A percentile compares a stretch with the other conserved stretches of the same genome.
phyloP scores from a whole-genome alignment of 2,797 vertebrate species.

The Prunella strophiata region DNA sequence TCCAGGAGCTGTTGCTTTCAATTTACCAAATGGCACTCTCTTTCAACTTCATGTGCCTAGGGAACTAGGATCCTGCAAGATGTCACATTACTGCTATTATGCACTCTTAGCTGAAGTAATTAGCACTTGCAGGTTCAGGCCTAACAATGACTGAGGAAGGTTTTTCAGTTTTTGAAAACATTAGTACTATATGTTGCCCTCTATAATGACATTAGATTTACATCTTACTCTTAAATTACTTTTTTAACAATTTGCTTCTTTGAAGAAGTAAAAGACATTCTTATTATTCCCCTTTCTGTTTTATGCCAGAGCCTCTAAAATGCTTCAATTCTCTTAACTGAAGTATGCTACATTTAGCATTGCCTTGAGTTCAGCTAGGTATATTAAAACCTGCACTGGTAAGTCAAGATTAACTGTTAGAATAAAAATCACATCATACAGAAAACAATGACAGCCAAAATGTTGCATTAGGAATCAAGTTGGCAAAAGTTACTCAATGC shows the following conservation, averaged over 20 bases:
- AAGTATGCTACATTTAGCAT: not conserved
- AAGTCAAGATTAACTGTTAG: not conserved
- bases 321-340: not conserved
- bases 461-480: not conserved
- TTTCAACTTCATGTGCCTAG: not conserved
- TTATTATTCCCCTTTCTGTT: not conserved
- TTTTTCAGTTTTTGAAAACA: not conserved
- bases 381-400: not conserved
- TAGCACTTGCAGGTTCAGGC: not conserved
- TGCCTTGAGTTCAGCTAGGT: not conserved
- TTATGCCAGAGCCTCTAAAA: not conserved
- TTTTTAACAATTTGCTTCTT: not conserved
- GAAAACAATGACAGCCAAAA: not conserved
- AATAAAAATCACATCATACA: not conserved
- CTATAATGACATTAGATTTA: not conserved
- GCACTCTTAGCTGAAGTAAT: not conserved
- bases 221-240: not conserved
- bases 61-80: not conserved
- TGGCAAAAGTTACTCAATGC: not conserved
- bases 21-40: not conserved
- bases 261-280: not conserved
- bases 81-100: not conserved
- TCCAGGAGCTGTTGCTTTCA: not conserved
- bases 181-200: not conserved
- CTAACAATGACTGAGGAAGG: not conserved